Evolutionary conservation across 2,888 invertebrate species (phyloP).

Genomic region (Xanthorhoe designata): DNA sequence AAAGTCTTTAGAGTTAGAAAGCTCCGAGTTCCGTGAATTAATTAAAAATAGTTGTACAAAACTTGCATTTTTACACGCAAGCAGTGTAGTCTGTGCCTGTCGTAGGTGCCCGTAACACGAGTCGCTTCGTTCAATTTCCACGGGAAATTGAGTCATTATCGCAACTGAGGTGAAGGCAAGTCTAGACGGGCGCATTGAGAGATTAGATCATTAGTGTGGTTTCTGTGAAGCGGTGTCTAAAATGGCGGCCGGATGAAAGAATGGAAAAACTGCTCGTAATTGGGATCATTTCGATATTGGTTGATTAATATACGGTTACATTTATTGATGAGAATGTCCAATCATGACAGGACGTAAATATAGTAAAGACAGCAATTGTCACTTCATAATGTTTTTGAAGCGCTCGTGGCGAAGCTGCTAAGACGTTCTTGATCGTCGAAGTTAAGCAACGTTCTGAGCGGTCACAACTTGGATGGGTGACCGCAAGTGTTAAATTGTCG

Average conservation of each 20-base stretch:
- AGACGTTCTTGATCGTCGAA: no score
- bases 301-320: no score
- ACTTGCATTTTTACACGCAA: not conserved
- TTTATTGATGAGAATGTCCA: no score
- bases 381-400: no score
- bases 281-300: no score
- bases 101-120: conserved; percentile 4
- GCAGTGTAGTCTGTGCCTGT: not conserved
- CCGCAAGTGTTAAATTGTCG: no score
- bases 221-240: not conserved
- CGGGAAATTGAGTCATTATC: conserved; percentile 26
- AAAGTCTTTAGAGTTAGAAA: no score
- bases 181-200: conserved; percentile 19
- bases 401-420: no score
- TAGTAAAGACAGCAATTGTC: no score
- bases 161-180: conserved; percentile 13
- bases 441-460: no score
- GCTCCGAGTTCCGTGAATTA: not conserved
- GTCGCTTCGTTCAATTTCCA: conserved; percentile 14
- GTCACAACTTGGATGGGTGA: no score
- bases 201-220: conserved; percentile 8
- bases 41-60: not conserved
- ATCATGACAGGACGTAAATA: no score
- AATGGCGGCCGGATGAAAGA: not conserved
- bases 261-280: not conserved